These are phyloP conservation scores for Drosophila monieri DNA, from an alignment of 2,888 invertebrate species.

Conservation along the genomic window DNA sequence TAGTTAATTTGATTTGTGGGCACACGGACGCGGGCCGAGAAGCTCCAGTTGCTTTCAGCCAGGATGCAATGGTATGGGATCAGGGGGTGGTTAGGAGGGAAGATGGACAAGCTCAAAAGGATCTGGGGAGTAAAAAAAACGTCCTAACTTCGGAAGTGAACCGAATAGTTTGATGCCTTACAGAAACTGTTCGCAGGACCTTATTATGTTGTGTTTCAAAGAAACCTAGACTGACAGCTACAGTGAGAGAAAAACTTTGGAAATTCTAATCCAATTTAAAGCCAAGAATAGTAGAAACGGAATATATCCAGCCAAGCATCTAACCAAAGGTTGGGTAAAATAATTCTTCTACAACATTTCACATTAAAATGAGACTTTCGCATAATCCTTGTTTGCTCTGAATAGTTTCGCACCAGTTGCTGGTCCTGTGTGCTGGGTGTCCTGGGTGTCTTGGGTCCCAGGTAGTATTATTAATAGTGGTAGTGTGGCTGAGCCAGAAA, in stretches of 20 bases:
- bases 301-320: neutral
- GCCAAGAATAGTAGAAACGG: neutral
- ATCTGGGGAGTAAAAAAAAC: slow-evolving; percentile 7
- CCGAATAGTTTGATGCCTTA: slow-evolving; percentile 37
- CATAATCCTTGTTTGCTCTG: slow-evolving; percentile 38
- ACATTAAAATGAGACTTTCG: slow-evolving; percentile 12
- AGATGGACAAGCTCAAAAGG: slow-evolving; percentile 5
- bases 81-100: neutral
- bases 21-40: slow-evolving; percentile 30
- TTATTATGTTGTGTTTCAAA: neutral
- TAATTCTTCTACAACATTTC: slow-evolving; percentile 19
- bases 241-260: neutral
- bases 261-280: neutral
- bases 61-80: neutral
- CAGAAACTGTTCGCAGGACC: slow-evolving; percentile 3
- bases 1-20: slow-evolving; percentile 75
- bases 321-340: neutral
- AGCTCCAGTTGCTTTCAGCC: slow-evolving; percentile 2
- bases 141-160: slow-evolving; percentile 30
- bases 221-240: neutral
- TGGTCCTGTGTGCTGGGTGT: slow-evolving; percentile 3
- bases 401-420: slow-evolving; percentile 27
- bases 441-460: neutral
- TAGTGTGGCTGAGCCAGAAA: neutral
- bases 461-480: neutral